phyloP scores from a whole-genome alignment of 2,113 vertebrate genomes.

The Gambusia holbrooki region DNA sequence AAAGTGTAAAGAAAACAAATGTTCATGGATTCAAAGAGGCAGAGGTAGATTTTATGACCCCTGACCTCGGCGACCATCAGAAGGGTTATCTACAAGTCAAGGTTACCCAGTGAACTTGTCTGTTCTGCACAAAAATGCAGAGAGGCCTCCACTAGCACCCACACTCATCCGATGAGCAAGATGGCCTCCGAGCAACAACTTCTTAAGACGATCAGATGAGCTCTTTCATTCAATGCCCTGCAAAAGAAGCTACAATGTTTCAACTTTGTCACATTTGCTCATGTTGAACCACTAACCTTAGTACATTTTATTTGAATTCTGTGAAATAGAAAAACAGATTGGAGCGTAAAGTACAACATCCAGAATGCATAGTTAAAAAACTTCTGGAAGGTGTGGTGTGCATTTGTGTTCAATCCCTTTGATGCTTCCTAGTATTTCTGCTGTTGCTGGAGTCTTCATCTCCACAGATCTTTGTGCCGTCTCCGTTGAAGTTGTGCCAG shows the following conservation, averaged over 20 bases:
- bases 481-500: neutral
- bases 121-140: conserved; percentile 25
- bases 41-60: neutral
- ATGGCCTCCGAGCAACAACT: conserved; percentile 21
- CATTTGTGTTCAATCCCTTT: no score
- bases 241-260: no score
- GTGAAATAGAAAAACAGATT: neutral
- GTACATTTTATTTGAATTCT: neutral
- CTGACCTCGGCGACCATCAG: conserved; percentile 3
- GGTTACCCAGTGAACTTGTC: conserved; percentile 9
- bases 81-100: conserved; percentile 15
- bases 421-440: neutral
- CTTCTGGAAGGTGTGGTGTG: no score
- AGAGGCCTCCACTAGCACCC: conserved; percentile 14
- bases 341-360: neutral
- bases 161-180: conserved; percentile 40
- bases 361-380: no score
- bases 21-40: neutral
- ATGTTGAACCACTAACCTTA: no score
- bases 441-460: neutral
- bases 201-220: conserved; percentile 40
- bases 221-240: neutral
- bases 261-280: no score
- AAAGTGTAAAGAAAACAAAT: conserved; percentile 18
- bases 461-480: neutral